phyloP scores from a whole-genome alignment of 2,113 vertebrate genomes.

The Apeltes quadracus region DNA sequence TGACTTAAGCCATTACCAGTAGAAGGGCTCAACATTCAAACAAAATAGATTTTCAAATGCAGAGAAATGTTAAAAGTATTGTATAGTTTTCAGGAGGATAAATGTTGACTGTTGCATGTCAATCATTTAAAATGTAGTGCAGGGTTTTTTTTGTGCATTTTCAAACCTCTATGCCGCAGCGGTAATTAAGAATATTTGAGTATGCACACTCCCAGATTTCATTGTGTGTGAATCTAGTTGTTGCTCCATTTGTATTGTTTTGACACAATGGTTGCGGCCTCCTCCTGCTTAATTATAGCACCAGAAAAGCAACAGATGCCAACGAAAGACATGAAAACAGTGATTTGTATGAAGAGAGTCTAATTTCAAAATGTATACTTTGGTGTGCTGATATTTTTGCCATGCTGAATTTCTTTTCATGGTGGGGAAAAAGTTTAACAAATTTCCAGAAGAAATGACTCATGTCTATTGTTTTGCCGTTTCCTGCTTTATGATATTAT shows the following conservation, averaged over 20 bases:
- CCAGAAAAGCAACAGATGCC: conserved; percentile 57
- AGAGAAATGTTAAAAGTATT: conserved; percentile 8
- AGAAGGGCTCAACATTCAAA: conserved; percentile 5
- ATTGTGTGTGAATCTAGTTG: conserved; percentile 45
- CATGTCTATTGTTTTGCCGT: conserved; percentile 15
- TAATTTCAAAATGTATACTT: conserved; percentile 54
- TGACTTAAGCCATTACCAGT: conserved; percentile 16
- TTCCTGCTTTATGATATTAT: neutral
- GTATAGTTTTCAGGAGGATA: neutral
- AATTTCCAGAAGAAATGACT: conserved; percentile 16
- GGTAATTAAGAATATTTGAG: conserved; percentile 41
- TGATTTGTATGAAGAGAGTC: conserved; percentile 53
- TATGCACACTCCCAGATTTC: conserved; percentile 9
- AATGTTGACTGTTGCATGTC: neutral
- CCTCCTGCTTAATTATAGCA: conserved; percentile 68
- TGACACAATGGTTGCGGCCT: conserved; percentile 42
- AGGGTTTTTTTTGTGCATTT: conserved; percentile 23
- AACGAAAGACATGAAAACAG: conserved; percentile 65
- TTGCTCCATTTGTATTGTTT: conserved; percentile 42
- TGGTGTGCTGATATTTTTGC: conserved; percentile 4
- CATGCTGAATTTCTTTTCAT: neutral
- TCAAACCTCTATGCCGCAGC: neutral
- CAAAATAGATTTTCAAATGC: neutral
- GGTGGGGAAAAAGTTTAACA: conserved; percentile 4
- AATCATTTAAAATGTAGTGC: conserved; percentile 15